Base-by-base conservation (phyloP, 2,113 vertebrate genomes). In the Anoplopoma fimbria region DNA sequence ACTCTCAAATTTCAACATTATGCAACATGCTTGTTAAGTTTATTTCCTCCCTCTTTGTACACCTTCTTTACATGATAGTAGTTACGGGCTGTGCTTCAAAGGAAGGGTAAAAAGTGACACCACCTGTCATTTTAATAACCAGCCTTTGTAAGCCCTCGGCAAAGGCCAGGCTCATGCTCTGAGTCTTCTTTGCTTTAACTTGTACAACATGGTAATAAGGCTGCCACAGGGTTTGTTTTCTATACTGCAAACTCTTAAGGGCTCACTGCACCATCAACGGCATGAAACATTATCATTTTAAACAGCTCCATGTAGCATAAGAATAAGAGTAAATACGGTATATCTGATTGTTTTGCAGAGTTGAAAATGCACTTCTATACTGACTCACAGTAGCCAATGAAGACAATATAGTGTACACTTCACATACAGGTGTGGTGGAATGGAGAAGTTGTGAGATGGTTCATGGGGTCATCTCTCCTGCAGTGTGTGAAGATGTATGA, bases 61-160 rank as follows among this genome's bases (percentile, higher is more conserved):
- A 79, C 73, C 81, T 89, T 88, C 77, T 85, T 74, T 60, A 85
- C 83, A 69, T n/a, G n/a, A n/a, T 61, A 49, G 69, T 65, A 71
- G 80, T 90, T 94, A 89, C 63, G 49, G 64, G 70, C 42, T 88
- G 29, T 53, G 79, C 79, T 83, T 92, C 86, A 85, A 88, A 90
- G 88, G 87, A 91, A 62, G 79, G 82, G 84, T 92, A 88, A 88
- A 87, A 92, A 84, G 67, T 85, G 75, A 88, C 83, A 79, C 63
- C 80, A 86, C 77, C 88, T 91, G 89, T 87, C 85, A 80, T 82
- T 91, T 83, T 92, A 93, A 93, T 91, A 81, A 86, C 45, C 17
- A 83, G 74, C 38, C 77, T 87, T 36, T 85, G 75, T 83, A 55
- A 45, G 73, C 84, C 84, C 36, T 34, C 40, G 75, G 89, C 45